Base-by-base conservation (phyloP, 2,113 vertebrate species). In the Choloepus hoffmanni region DNA sequence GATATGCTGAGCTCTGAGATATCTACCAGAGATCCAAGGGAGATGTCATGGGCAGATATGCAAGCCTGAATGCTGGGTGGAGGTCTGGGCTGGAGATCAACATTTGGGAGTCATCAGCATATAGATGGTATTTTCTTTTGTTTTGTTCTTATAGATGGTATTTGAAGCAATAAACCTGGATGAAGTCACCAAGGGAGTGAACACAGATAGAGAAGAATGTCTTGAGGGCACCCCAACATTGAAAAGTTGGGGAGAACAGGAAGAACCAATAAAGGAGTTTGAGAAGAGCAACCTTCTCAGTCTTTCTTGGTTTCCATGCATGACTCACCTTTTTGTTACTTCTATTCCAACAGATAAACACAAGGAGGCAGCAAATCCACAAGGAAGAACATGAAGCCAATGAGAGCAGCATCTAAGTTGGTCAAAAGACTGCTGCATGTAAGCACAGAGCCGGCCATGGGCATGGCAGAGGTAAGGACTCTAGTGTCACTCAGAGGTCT, bases 341-440 rank as follows among this genome's bases (percentile, higher is more conserved):
- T 85, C 94, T 67, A 92, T n/a, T 94, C 40, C 65, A 88, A 83
- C 18, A 94, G 74, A 68, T 62, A 4, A 97, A 96, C 98, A 98
- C 96, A 97, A 97, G 98, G 97, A 98, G 97, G 97, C 98, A 97
- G 98, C 93, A 98, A 96, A 98, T 48, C 94, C 65, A 83, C 89
- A 92, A 45, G 87, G 96, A 97, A 97, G 76, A 85, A 68, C 43
- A 86, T 24, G 81, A 97, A 97, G 63, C 1, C 79, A 63, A 48
- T 3, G 16, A 63, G 74, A 55, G 88, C 81, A 58, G 1, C 7
- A n/a, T 92, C 77, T 28, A 92, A 53, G 40, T n/a, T 73, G 50
- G 63, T 65, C 86, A 78, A 91, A 89, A 93, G 21, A 50, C 55
- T 40, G 70, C 0, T 0, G 36, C 73, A 33, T 91, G 79, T 85